Evolutionary conservation across 2,888 invertebrate genomes (phyloP).

Genomic region (Ichneumon xanthorius): DNA sequence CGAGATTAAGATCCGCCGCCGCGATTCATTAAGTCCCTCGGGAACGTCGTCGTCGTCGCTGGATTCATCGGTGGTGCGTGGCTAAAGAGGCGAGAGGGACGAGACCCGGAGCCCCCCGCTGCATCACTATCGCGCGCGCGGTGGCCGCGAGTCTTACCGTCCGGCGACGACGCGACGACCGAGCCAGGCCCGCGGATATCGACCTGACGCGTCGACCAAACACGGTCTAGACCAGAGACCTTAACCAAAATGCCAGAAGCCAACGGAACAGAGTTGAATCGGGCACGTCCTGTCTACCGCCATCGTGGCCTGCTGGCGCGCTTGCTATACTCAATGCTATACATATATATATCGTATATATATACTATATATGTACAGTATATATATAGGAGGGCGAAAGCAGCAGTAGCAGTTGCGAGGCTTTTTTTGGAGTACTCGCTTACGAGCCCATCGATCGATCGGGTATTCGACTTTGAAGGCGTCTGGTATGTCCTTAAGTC

Average conservation of each 20-base stretch:
- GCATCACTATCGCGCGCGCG: not conserved
- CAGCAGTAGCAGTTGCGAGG: constrained; percentile 46
- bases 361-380: not conserved
- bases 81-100: constrained; percentile 2
- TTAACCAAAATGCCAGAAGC: constrained; percentile 74
- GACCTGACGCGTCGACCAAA: constrained; percentile 75
- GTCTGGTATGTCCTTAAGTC: constrained; percentile 27
- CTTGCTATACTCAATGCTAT: not conserved
- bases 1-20: constrained; percentile 65
- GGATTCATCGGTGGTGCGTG: constrained; percentile 1
- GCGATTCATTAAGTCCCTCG: constrained; percentile 63
- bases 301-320: not conserved
- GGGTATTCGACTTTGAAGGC: constrained; percentile 38
- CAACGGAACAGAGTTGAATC: constrained; percentile 47
- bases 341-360: not conserved
- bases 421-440: constrained; percentile 36
- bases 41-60: constrained; percentile 40
- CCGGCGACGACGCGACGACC: constrained; percentile 63
- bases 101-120: constrained; percentile 1
- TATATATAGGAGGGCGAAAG: not conserved
- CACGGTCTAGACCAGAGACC: constrained; percentile 79
- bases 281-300: constrained; percentile 22
- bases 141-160: constrained; percentile 32
- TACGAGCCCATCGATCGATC: constrained; percentile 57
- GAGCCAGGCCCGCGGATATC: constrained; percentile 78